Base-by-base conservation (phyloP, 2,888 invertebrate species). In the Hanleya hanleyi region DNA sequence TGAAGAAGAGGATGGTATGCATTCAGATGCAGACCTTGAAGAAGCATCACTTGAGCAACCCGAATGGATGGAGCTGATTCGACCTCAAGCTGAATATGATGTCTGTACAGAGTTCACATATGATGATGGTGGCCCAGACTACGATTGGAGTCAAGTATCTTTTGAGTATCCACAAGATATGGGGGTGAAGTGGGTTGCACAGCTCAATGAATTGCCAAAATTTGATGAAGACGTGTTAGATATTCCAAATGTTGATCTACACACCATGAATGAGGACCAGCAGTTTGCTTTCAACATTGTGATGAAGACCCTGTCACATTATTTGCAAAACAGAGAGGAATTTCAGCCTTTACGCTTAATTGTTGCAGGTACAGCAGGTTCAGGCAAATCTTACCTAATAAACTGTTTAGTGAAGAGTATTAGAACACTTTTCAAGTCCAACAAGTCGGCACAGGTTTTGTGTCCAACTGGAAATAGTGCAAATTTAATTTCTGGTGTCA, bases 401-500 rank as follows among this genome's bases (percentile, higher is more conserved):
- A 77, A 80, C 66, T 80, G 78, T 71, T 32, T 80, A 6, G 73
- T 80, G 1, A 67, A 71, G 65, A 69, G 76, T 26, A 73, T 75
- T 7, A 62, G 72, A 50, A 18, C 49, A 9, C 18, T 73, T 51
- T 78, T 77, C 67, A 41, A 70, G 2, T 64, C 50, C 7, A 76
- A 76, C 36, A 75, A 71, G 47, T 36, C 70, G 50, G 77, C n/a
- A n/a, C n/a, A n/a, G n/a, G n/a, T n/a, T n/a, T 9, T 79, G 12
- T 79, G 79, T 69, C 80, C 79, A 2, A 80, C 77, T 62, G 80
- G 79, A 6, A 81, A 73, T 65, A 81, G 77, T 75, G 77, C 80
- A 12, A 78, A 81, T 49, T 9, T 82, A 3, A 77, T 80, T n/a
- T 67, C 64, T 33, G 79, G 80, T 33, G 70, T 69, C 5, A 81